Evolutionary conservation across 2,113 vertebrate genomes (phyloP), one percentile per base, ranked within the genome.

Genomic region (Microcebus lehilahytsara): DNA sequence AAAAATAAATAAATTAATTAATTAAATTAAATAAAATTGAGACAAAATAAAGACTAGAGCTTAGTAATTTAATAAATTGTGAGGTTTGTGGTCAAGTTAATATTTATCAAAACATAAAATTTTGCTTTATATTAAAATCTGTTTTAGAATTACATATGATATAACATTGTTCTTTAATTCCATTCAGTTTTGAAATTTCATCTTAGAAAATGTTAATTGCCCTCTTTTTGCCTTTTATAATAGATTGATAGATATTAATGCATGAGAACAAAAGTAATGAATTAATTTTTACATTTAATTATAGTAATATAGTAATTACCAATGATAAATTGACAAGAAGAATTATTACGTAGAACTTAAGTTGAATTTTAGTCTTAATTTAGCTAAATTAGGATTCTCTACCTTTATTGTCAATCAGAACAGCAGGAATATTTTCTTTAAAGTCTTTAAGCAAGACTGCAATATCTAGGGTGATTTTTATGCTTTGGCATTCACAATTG

Each of bases 241-340:
- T 56, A 89, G 32, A 83, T 53, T 81, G 66, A 75, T 72, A 60
- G 71, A 81, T 72, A 9, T 53, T 53, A 5, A 9, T 67, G 17
- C 25, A 37, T 20, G 4, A 56, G 40, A 51, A 67, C 6, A 81
- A 34, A 0, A 90, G 4, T 46, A 87, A 56, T 75, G 17, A 66
- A 81, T 74, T 94, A 87, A 86, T 88, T 85, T 96, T 93, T 88
- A 84, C 25, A 60, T 87, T 87, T 72, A 78, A 81, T 62, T 77
- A 6, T 81, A 56, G 51, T 14, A 46, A 46, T 46, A 27, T 69
- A 62, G 17, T 64, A 75, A 90, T 96, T 87, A 90, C 27, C 34
- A 84, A 27, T 72, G 40, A 93, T 46, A 90, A 83, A 90, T 49
- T 89, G 79, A 80, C 17, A 77, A 51, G 79, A 72, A 84, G 1